Conservation (phyloP, 2,113 vertebrate genomes). For the Labeo rohita region DNA sequence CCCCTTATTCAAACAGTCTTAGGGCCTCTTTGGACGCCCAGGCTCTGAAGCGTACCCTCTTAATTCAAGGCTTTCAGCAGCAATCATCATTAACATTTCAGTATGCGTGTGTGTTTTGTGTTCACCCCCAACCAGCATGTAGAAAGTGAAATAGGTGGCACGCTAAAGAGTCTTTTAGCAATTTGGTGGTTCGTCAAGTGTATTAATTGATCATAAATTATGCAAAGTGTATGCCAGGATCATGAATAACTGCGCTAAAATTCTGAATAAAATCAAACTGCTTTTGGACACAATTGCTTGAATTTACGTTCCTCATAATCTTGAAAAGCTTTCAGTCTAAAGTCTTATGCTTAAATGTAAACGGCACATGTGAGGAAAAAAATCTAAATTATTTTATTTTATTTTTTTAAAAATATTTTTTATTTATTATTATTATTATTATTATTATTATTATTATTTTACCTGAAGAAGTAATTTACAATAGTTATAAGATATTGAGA, state of each 20-base stretch:
- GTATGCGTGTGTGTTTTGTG: slow-evolving; percentile 35
- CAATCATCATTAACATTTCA: slow-evolving; percentile 59
- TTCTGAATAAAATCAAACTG: background rate
- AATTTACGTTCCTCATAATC: background rate
- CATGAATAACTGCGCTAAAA: background rate
- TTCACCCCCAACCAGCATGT: slow-evolving; percentile 39
- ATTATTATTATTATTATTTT: too few species aligned
- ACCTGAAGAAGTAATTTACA: too few species aligned
- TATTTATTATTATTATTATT: too few species aligned
- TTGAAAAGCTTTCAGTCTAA: background rate
- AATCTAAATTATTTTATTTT: too few species aligned
- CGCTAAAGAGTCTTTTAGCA: slow-evolving; percentile 19
- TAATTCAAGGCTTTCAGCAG: slow-evolving; percentile 62
- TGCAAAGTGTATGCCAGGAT: background rate
- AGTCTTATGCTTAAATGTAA: background rate
- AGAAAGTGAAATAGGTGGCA: slow-evolving; percentile 41
- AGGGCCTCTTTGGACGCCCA: slow-evolving; percentile 51
- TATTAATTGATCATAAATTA: slow-evolving; percentile 34
- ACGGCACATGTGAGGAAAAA: too few species aligned
- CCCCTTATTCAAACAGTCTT: slow-evolving; percentile 52
- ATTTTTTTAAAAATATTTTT: too few species aligned
- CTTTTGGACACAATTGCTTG: background rate
- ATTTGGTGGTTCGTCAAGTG: slow-evolving; percentile 25
- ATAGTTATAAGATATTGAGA: too few species aligned
- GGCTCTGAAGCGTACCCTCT: slow-evolving; percentile 50